Evolutionary conservation across 2,113 vertebrate species (phyloP).

Genomic region (Apteryx owenii): DNA sequence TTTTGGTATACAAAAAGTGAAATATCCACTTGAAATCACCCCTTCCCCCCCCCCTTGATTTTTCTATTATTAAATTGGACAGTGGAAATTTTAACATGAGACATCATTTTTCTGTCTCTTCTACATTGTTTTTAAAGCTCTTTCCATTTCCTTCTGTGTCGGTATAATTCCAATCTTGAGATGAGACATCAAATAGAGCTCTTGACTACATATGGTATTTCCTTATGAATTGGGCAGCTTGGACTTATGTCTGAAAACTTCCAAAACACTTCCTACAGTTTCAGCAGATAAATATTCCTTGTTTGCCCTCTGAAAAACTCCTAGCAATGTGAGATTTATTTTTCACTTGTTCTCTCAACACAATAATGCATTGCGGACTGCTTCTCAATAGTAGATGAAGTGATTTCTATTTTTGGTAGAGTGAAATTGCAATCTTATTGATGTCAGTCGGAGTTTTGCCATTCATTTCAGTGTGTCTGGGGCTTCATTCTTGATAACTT

Average conservation of each 20-base stretch:
- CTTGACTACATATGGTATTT: not conserved
- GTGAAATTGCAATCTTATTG: conserved; percentile 42
- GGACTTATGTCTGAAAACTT: not conserved
- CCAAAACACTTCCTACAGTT: not conserved
- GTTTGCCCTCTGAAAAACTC: not conserved
- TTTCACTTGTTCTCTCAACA: not conserved
- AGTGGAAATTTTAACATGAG: not conserved
- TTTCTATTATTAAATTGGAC: not conserved
- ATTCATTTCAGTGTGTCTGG: conserved; percentile 10
- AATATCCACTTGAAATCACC: not conserved
- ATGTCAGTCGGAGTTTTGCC: conserved; percentile 25
- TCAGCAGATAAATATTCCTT: conserved; percentile 18
- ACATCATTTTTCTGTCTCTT: not conserved
- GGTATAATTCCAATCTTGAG: not conserved
- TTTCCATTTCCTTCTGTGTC: not conserved
- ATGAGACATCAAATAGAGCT: not conserved
- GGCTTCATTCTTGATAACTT: conserved; percentile 37
- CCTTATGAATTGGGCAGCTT: not conserved
- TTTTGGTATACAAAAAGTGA: not conserved
- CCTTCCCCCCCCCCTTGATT: not conserved
- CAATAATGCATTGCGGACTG: not conserved
- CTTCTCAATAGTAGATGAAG: conserved; percentile 12
- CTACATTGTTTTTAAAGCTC: not conserved
- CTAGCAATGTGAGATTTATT: not conserved
- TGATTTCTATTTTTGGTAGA: conserved; percentile 40